Evolutionary conservation across 2,888 invertebrate species (phyloP), one percentile per base, ranked within the genome.

Genomic region (Empis livida): DNA sequence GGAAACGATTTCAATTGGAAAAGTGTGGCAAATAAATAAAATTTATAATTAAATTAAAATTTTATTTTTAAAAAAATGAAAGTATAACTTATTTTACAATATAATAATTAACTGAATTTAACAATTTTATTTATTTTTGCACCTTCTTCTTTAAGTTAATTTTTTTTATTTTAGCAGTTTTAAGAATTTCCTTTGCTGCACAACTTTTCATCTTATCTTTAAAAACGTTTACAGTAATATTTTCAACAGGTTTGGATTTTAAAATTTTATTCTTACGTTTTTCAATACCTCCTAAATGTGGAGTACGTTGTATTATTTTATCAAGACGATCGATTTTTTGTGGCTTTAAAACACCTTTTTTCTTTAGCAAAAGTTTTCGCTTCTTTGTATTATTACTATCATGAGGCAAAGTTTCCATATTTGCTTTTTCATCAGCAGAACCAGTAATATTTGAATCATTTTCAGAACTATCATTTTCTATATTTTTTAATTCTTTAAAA

Each of bases 1-100:
- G 82, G 78, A 89, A 89, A 64, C 71, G 87, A 50, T 78, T 80
- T 15, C 84, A 80, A 61, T 71, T 76, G 48, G 77, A 75, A 23
- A 49, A 53, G 17, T 3, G 13, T 23, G 16, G 10, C 2, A 5
- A 17, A 11, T 39, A 10, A 40, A 11, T 17, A 40, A 17, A 40
- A 40, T 17, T 20, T 5, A 17, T 40, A 20, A 10, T 13, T 40
- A 27, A 27, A 27, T 27, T 27, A 8, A 6, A 8, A 40, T 13
- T 40, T 15, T 20, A 38, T n/a, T 16, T 38, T 38, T 38, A 17
- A 40, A 17, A 11, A 17, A 40, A 17, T 13, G 5, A 20, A 5
- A n/a, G 35, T 5, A 35, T 35, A 8, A 27, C 5, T 8, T 35
- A n/a, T n/a, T n/a, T 35, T 13, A 35, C n/a, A 35, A 38, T 15